These are phyloP conservation scores for Azorinus chamasolen DNA, from an alignment of 2,888 invertebrate species.

Conservation along the genomic window DNA sequence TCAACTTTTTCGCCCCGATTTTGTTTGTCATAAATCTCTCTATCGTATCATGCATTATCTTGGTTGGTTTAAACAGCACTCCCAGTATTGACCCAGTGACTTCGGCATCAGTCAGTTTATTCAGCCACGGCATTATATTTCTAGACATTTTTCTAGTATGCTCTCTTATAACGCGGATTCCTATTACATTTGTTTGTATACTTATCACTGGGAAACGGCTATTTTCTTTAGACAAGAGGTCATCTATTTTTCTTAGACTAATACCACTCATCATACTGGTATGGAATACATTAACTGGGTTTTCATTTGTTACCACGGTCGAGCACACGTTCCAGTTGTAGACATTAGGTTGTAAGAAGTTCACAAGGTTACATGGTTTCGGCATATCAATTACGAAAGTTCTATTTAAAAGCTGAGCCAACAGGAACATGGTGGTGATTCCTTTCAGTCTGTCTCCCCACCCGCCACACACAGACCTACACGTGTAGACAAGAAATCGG, in stretches of 20 bases:
- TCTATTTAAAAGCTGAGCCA: slow-evolving; percentile 30
- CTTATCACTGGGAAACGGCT: neutral
- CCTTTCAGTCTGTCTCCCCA: slow-evolving; percentile 49
- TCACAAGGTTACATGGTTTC: slow-evolving; percentile 29
- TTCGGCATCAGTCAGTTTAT: slow-evolving; percentile 10
- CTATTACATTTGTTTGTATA: slow-evolving; percentile 11
- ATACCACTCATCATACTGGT: neutral
- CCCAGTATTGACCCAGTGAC: slow-evolving; percentile 11
- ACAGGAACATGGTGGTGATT: slow-evolving; percentile 29
- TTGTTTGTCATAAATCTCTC: neutral
- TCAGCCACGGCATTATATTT: slow-evolving; percentile 19
- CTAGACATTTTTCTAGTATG: slow-evolving; percentile 6
- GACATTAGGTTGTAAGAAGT: slow-evolving; percentile 16
- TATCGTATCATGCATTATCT: neutral
- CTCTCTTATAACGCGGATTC: neutral
- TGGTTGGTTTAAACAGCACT: slow-evolving; percentile 21
- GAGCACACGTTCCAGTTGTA: slow-evolving; percentile 44
- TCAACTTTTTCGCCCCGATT: slow-evolving; percentile 1
- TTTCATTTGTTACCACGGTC: neutral
- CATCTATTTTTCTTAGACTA: neutral
- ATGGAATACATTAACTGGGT: neutral
- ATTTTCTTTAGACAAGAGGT: neutral
- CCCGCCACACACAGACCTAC: slow-evolving; percentile 38
- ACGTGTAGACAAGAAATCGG: slow-evolving; percentile 23
- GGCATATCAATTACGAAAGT: slow-evolving; percentile 31